phyloP scores from a whole-genome alignment of 2,113 vertebrate genomes.

The Mirza zaza region DNA sequence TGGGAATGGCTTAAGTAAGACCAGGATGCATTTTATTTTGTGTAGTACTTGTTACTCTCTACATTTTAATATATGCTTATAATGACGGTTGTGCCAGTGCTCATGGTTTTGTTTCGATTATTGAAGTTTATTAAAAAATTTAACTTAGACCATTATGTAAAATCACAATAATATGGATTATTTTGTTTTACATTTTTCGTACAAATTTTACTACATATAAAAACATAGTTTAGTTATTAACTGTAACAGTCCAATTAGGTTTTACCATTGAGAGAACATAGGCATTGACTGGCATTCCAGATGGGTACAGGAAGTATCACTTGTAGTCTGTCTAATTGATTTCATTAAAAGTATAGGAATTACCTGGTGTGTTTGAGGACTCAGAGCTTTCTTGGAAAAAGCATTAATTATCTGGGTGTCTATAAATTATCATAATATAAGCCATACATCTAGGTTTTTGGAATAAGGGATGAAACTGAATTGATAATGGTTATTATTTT shows the following conservation, averaged over 20 bases:
- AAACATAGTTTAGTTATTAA: conserved; percentile 9
- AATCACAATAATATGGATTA: neutral
- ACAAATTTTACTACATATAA: conserved; percentile 8
- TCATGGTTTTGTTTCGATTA: neutral
- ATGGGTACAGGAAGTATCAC: neutral
- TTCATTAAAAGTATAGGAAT: conserved; percentile 6
- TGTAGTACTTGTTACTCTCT: neutral
- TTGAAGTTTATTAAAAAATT: conserved; percentile 27
- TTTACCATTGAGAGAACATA: conserved; percentile 5
- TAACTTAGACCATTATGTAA: neutral
- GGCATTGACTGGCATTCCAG: neutral
- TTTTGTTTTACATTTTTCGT: neutral
- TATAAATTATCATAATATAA: neutral
- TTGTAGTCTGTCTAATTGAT: neutral
- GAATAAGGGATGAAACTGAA: neutral
- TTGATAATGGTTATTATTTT: neutral
- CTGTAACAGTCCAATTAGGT: neutral
- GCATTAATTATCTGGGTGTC: neutral
- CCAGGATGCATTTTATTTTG: neutral
- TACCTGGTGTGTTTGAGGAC: neutral
- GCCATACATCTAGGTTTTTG: neutral
- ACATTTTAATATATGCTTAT: conserved; percentile 26
- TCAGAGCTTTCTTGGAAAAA: conserved; percentile 29
- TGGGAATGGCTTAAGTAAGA: conserved; percentile 25
- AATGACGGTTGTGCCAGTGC: neutral